Conservation (phyloP, 30 jellyfish, hydroid and myxozoan genomes). For the Hydra vulgaris region DNA sequence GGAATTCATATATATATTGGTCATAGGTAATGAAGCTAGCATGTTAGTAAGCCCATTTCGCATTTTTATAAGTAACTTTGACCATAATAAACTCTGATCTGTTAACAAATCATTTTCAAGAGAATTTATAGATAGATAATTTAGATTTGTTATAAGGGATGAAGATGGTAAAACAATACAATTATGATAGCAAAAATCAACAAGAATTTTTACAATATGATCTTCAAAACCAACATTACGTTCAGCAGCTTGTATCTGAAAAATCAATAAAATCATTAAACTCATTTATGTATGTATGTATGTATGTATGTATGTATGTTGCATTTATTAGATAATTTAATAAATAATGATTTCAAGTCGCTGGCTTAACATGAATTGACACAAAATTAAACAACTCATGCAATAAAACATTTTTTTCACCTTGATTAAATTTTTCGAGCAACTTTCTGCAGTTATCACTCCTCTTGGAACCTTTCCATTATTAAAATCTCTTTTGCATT, state of each 20-base stretch:
- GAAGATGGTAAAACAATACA: slow-evolving; percentile 52
- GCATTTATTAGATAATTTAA: too few relatives aligned
- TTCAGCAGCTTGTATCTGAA: slow-evolving; percentile 69
- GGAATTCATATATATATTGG: neutral
- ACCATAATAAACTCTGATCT: slow-evolving; percentile 13
- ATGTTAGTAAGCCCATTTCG: slow-evolving; percentile 3
- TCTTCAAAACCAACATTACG: slow-evolving; percentile 63
- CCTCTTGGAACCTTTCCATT: too few relatives aligned
- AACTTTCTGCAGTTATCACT: too few relatives aligned
- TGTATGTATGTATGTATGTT: too few relatives aligned
- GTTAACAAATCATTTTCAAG: neutral
- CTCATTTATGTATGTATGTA: neutral
- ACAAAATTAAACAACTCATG: too few relatives aligned
- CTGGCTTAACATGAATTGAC: too few relatives aligned
- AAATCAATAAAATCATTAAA: neutral
- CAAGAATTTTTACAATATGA: slow-evolving; percentile 41
- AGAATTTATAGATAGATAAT: neutral
- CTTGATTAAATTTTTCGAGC: too few relatives aligned
- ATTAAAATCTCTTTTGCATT: too few relatives aligned
- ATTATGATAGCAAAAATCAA: slow-evolving; percentile 48
- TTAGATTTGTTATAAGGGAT: neutral
- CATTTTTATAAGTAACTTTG: neutral
- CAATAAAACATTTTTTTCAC: too few relatives aligned
- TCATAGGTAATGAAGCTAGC: neutral
- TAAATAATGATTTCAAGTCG: too few relatives aligned